Evolutionary conservation across 1,140 invertebrate genomes (phyloP).

Genomic region (Aphidius ervi): DNA sequence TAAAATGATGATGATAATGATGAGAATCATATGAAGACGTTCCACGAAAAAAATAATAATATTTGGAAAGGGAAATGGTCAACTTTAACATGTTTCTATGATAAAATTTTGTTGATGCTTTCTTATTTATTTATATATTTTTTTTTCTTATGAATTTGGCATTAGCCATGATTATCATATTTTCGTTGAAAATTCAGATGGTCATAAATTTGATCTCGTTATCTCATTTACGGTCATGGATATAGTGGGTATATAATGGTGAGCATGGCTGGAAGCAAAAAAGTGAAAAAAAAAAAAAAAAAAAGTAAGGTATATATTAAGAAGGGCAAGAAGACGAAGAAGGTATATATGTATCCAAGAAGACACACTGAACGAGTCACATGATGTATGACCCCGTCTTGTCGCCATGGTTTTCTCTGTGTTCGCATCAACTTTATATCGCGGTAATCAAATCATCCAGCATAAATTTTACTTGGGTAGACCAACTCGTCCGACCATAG

Average conservation of each 20-base stretch:
- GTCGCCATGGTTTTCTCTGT: constrained; percentile 39
- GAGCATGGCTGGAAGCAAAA: constrained; percentile 34
- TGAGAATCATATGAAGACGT: no score
- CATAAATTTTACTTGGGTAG: constrained; percentile 45
- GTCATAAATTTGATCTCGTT: constrained; percentile 56
- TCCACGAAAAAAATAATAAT: neutral
- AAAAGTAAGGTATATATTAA: constrained; percentile 1
- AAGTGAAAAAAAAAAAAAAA: constrained; percentile 25
- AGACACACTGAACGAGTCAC: constrained; percentile 35
- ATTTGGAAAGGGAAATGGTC: constrained; percentile 2
- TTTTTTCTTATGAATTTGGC: constrained; percentile 31
- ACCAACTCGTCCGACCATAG: neutral
- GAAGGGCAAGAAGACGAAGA: constrained; percentile 17
- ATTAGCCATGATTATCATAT: constrained; percentile 53
- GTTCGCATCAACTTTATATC: constrained; percentile 51
- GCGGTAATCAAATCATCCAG: constrained; percentile 52
- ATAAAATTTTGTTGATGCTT: neutral
- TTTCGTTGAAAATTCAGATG: constrained; percentile 45
- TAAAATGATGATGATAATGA: neutral
- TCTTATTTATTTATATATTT: constrained; percentile 20
- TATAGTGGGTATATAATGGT: neutral
- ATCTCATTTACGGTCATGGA: constrained; percentile 48
- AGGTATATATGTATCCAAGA: constrained; percentile 18
- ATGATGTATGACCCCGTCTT: constrained; percentile 53
- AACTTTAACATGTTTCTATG: neutral